Base-by-base conservation (phyloP, 2,888 invertebrate genomes). In the Ophraella communa region DNA sequence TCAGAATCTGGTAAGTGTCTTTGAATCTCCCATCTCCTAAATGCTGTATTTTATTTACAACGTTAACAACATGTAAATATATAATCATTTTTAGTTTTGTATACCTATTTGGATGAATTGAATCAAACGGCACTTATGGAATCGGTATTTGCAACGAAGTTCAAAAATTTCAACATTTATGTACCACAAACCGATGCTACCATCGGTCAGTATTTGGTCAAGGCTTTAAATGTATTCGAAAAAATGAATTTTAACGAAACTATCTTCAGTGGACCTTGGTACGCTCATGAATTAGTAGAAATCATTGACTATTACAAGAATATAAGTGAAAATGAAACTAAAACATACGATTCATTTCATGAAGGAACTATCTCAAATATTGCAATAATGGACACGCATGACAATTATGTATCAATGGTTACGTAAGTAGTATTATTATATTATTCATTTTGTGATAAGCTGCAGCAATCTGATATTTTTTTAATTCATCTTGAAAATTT, bases 321-420 rank as follows among this genome's bases (percentile, higher is more conserved):
- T 53, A 62, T 70, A 20, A 74, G 79, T 57, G 71, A 70, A 20
- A 74, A 79, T 57, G 71, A 73, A 17, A 77, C 80, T 53, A 66
- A 80, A n/a, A 75, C 49, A 2, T 49, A 71, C 11, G 55, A 56
- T 14, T 73, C 73, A 58, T 82, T 76, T 67, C 80, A 81, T 55
- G 76, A 79, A 67, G 84, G 83, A 67, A 83, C 81, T 60, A 85
- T 87, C 59, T 85, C 88, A 4, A 88, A 87, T 65, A 84, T 91
- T 33, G 88, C 88, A 44, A 87, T 86, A 53, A 85, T 89, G 67
- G 91, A 91, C 81, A 83, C 84, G 62, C 80, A 84, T 72, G 91
- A 91, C 76, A 84, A 87, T 45, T 91, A 91, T 81, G 86, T 89
- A 45, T 88, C 90, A 8, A 82, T 89, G 60, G 86, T 89, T 68